Evolutionary conservation across 2,797 vertebrate genomes (phyloP), one percentile per base, ranked within the genome.

Genomic region (Microctenopoma lineatum): DNA sequence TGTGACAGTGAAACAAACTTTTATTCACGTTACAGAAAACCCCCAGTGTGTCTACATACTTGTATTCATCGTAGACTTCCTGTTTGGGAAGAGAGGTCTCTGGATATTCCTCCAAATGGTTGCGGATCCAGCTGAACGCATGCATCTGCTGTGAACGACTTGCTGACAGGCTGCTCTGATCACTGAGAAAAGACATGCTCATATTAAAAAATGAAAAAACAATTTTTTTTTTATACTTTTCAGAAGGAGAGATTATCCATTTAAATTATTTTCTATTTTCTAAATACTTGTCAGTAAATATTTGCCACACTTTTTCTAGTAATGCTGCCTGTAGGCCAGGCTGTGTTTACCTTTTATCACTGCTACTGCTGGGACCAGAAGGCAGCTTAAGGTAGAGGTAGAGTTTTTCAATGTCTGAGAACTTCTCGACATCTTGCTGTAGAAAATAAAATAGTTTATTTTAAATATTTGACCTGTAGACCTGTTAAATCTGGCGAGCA

Each of bases 341-440:
- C 11, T 15, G 2, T 57, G 18, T 38, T 72, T 90, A 99, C 98
- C 96, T 97, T 96, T 98, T 98, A 71, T 98, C 97, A 59, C 77
- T 73, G 89, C 92, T 95, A 91, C 91, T 95, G 94, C 87, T 96
- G 83, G 96, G 96, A 93, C 97, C 96, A 94, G 96, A 98, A 97
- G 98, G 98, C 97, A 99, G 95, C 92, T 99, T 97, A 89, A 99
- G 97, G 96, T 99, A 99, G 97, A 99, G 98, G 97, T 98, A 99
- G 96, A 99, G 98, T 95, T 99, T 99, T 95, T 99, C 98, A 87
- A 98, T 94, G 92, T 99, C 98, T 93, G 98, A 98, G 96, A 99
- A 99, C 94, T 98, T 99, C 95, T 99, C 97, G 87, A 99, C 96
- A 95, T 99, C 98, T 98, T 98, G 96, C 98, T 99, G 93, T 48